Conservation (phyloP, 1,140 invertebrate species). For the Pygmarrhopalites habei region DNA sequence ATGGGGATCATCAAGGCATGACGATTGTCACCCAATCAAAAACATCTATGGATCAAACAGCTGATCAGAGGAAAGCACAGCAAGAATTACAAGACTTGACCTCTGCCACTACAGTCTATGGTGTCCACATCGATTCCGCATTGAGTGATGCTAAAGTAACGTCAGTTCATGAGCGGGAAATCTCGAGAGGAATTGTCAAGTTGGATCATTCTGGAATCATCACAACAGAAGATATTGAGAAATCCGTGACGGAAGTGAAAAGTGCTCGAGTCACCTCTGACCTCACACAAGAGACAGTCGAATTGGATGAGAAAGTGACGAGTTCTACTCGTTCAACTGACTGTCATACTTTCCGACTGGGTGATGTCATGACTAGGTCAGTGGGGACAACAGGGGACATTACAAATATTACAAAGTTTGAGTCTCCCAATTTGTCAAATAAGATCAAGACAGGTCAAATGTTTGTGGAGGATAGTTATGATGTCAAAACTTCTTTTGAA, state of each 20-base stretch:
- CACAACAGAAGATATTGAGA: slow-evolving; percentile 36
- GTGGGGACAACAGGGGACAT: neutral
- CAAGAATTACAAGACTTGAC: slow-evolving; percentile 25
- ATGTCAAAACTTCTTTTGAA: slow-evolving; percentile 32
- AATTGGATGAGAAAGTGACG: slow-evolving; percentile 32
- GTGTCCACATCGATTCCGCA: slow-evolving; percentile 30
- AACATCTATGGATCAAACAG: slow-evolving; percentile 30
- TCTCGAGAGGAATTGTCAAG: slow-evolving; percentile 32
- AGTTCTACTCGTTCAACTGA: slow-evolving; percentile 30
- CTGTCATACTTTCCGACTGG: slow-evolving; percentile 27
- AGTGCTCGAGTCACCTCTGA: slow-evolving; percentile 1
- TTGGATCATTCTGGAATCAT: slow-evolving; percentile 23
- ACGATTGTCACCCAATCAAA: slow-evolving; percentile 37
- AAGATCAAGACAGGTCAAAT: slow-evolving; percentile 26
- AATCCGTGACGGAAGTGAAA: slow-evolving; percentile 36
- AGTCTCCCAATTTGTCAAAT: neutral
- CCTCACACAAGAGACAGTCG: slow-evolving; percentile 13
- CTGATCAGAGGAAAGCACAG: slow-evolving; percentile 30
- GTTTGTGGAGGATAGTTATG: slow-evolving; percentile 34
- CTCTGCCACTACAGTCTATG: slow-evolving; percentile 19
- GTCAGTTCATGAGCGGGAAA: slow-evolving; percentile 33
- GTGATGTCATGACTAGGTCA: slow-evolving; percentile 19
- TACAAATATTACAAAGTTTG: slow-evolving; percentile 14
- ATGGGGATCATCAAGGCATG: slow-evolving; percentile 36
- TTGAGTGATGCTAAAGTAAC: slow-evolving; percentile 22